These are phyloP conservation scores for Poeciliopsis paucimaculata DNA, from an alignment of 2,797 vertebrate species.

Conservation along the genomic window DNA sequence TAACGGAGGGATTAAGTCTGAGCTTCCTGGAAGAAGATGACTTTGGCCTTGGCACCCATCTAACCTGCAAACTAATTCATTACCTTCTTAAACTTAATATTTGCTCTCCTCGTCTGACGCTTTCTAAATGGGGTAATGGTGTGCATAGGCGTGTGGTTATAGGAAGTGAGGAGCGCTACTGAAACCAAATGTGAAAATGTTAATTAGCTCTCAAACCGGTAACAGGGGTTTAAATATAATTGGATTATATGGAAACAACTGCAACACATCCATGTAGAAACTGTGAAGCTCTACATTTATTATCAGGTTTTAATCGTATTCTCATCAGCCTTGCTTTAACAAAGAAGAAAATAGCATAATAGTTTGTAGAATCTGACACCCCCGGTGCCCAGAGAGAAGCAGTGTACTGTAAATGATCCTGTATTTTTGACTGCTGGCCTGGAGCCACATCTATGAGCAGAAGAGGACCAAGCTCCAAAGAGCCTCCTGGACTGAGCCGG, in stretches of 20 bases:
- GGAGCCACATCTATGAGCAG: slow-evolving; percentile 91
- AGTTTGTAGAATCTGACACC: slow-evolving; percentile 50
- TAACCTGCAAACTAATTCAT: slow-evolving; percentile 70
- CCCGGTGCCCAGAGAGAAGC: slow-evolving; percentile 45
- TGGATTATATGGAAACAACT: slow-evolving; percentile 49
- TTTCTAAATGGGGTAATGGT: slow-evolving; percentile 55
- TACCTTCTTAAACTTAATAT: slow-evolving; percentile 67
- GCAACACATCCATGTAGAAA: slow-evolving; percentile 10
- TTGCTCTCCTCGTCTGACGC: slow-evolving; percentile 50
- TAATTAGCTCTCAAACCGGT: slow-evolving; percentile 62
- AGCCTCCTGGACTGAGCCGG: slow-evolving; percentile 94
- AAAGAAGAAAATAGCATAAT: slow-evolving; percentile 38
- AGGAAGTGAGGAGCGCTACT: slow-evolving; percentile 34
- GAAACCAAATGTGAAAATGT: slow-evolving; percentile 48
- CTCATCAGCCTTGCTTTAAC: slow-evolving; percentile 26
- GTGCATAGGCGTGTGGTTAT: slow-evolving; percentile 47
- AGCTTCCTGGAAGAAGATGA: slow-evolving; percentile 73
- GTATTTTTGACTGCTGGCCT: slow-evolving; percentile 88
- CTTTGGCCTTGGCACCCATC: slow-evolving; percentile 61
- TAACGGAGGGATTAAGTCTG: slow-evolving; percentile 66
- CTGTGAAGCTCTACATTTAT: slow-evolving; percentile 28
- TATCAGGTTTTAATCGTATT: slow-evolving; percentile 19
- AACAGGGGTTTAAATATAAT: slow-evolving; percentile 51
- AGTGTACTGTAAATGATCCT: slow-evolving; percentile 75
- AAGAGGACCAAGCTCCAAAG: slow-evolving; percentile 86